Base-by-base conservation (phyloP, 2,888 invertebrate genomes). In the Protodeltote pygarga region DNA sequence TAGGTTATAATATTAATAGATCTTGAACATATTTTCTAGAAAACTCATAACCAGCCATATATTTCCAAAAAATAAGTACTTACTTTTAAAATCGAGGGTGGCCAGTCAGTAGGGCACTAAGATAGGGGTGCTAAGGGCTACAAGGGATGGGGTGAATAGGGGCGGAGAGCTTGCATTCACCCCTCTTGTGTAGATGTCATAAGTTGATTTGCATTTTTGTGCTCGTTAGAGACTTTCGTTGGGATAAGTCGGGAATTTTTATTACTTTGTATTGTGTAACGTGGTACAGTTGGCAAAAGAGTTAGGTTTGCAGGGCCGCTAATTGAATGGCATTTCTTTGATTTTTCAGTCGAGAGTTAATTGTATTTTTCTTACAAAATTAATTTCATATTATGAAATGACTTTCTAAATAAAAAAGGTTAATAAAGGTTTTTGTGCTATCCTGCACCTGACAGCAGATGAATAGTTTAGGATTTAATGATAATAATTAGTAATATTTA, bases 131-230 rank as follows among this genome's bases (percentile, higher is more conserved):
- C 85, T 80, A 85, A 87, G 74, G 76, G 81, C 63, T 48, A 86
- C 85, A 85, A 84, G 77, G 63, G 80, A 79, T 77, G 76, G 81
- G 77, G 72, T 79, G 60, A 46, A 64, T 58, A 65, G 76, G 79
- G 71, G 78, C 74, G 79, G 72, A 75, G 68, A 68, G 64, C 70
- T 70, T 58, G 31, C 49, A 41, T 69, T 65, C 68, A 75, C 73
- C 73, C 68, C 69, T 75, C 47, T 65, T 44, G 37, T 67, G 55
- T 50, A 34, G 69, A 67, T 66, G 60, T 58, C 75, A 75, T 79
- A 78, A 82, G 84, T 84, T 83, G 79, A 89, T 89, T 89, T 89
- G 85, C 88, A 87, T 88, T 87, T 83, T 82, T 78, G 73, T 77
- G 58, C 71, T 59, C 63, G 75, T 65, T 60, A 65, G 38, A n/a